A percentile compares a stretch with the other conserved stretches of the same genome.
Evolutionary conservation across 2,113 vertebrate species (phyloP).

Genomic region (Heliornis fulica): DNA sequence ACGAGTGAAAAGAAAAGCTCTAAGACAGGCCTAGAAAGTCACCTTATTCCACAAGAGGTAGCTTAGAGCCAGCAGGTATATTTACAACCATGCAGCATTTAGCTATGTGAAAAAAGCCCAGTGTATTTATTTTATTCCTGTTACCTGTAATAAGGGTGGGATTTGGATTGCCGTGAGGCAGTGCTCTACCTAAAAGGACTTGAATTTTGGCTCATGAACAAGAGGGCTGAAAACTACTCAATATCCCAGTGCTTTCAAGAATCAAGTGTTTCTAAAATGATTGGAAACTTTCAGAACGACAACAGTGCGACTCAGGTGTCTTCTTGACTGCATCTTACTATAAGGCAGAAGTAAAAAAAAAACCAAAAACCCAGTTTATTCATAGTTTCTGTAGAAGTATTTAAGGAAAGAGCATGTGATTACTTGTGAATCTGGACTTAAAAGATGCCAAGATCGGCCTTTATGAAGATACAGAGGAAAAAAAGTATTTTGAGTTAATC

Average conservation of each 20-base stretch:
- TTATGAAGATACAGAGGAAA: rapidly evolving
- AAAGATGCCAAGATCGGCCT: neutral
- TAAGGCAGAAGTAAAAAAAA: neutral
- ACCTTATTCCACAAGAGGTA: neutral
- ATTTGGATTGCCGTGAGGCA: neutral
- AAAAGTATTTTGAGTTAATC: neutral
- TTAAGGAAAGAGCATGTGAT: neutral
- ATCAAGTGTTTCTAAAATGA: neutral
- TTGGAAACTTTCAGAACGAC: neutral
- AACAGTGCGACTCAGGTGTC: neutral
- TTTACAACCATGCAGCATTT: neutral
- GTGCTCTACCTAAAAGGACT: neutral
- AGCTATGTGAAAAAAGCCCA: neutral
- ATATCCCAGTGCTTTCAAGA: neutral
- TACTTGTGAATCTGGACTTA: neutral
- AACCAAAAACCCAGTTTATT: neutral
- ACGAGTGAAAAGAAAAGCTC: neutral
- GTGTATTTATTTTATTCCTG: neutral
- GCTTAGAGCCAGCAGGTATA: neutral
- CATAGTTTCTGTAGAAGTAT: neutral
- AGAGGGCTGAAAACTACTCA: neutral
- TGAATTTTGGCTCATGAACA: neutral
- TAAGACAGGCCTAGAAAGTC: neutral
- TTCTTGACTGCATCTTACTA: neutral
- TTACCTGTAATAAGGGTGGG: neutral